Evolutionary conservation across 2,797 vertebrate species (phyloP), one percentile per base, ranked within the genome.

Genomic region (Pseudomugil tenellus): DNA sequence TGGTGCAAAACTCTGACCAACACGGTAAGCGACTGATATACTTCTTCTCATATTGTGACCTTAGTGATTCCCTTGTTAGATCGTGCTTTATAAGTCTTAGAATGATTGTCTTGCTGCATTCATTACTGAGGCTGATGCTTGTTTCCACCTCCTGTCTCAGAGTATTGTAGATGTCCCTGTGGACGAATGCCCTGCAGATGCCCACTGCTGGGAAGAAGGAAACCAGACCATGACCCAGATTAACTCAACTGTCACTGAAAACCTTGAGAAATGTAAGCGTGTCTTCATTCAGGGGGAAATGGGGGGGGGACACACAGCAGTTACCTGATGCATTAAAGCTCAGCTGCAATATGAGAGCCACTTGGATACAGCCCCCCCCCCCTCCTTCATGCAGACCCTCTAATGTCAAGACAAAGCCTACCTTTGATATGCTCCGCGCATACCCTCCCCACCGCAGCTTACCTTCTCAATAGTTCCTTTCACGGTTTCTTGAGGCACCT

Each of bases 211-310:
- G 95, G 52, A 0, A 0, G 89, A 91, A 0, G 94, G 88, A 58
- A 89, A 93, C 13, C 0, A 7, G 12, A 95, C 86, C 7, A 96
- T 91, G 95, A 93, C 93, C 19, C 8, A 92, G 55, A 67, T 76
- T 85, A 98, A 97, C n/a, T 0, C 80, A 26, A 93, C 94, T 3
- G 60, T 70, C 49, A 92, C 51, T 10, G 76, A 93, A 0, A 57
- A 95, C 76, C 70, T 93, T 41, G 35, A 76, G 64, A 97, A 90
- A 94, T 98, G 98, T 99, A 93, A 95, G 96, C 83, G 35, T 62
- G 41, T 32, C 56, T 65, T 31, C 29, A 26, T 67, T 32, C 25
- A 0, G 3, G 26, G 1, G n/a, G 21, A 3, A 23, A 0, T 0
- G 17, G 34, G n/a, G 9, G 5, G 9, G 32, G 32, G 32, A 32